These are phyloP conservation scores for Craterocephalus amniculus DNA, from an alignment of 2,797 vertebrate genomes.

Conservation along the genomic window DNA sequence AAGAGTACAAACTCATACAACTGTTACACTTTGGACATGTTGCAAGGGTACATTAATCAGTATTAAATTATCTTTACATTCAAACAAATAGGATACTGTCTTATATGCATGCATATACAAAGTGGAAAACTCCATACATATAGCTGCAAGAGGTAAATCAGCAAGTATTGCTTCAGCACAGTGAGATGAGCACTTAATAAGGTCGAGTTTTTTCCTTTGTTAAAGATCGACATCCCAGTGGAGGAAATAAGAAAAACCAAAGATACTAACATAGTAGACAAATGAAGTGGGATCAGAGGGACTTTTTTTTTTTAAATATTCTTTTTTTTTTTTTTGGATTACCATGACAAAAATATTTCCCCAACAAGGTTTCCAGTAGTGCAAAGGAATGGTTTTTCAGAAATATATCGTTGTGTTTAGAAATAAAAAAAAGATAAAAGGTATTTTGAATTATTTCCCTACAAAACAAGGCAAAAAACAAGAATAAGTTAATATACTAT, in stretches of 20 bases:
- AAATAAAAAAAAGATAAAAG: conserved; percentile 44
- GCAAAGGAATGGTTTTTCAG: conserved; percentile 78
- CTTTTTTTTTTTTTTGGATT: conserved; percentile 22
- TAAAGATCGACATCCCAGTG: background rate
- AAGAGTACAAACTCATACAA: conserved; percentile 39
- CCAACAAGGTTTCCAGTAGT: conserved; percentile 75
- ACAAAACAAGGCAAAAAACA: conserved; percentile 52
- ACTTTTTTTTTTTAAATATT: background rate
- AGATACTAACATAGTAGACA: background rate
- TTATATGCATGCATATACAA: conserved; percentile 77
- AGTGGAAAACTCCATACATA: conserved; percentile 47
- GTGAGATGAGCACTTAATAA: conserved; percentile 8
- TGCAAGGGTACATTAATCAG: conserved; percentile 50
- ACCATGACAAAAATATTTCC: conserved; percentile 61
- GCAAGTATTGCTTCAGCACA: conserved; percentile 38
- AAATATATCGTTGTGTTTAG: conserved; percentile 56
- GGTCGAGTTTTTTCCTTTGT: conserved; percentile 2
- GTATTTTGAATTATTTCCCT: conserved; percentile 55
- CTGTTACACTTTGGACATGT: conserved; percentile 55
- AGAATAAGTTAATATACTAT: conserved; percentile 79
- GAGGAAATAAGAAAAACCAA: background rate
- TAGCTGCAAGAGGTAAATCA: conserved; percentile 60
- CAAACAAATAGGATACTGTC: conserved; percentile 57
- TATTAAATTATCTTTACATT: conserved; percentile 63
- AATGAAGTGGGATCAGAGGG: background rate